Percentiles rank a stretch among this genome's conserved stretches.
Evolutionary conservation across 1,140 invertebrate genomes (phyloP).

Genomic region (Gonatopus flavifemur): DNA sequence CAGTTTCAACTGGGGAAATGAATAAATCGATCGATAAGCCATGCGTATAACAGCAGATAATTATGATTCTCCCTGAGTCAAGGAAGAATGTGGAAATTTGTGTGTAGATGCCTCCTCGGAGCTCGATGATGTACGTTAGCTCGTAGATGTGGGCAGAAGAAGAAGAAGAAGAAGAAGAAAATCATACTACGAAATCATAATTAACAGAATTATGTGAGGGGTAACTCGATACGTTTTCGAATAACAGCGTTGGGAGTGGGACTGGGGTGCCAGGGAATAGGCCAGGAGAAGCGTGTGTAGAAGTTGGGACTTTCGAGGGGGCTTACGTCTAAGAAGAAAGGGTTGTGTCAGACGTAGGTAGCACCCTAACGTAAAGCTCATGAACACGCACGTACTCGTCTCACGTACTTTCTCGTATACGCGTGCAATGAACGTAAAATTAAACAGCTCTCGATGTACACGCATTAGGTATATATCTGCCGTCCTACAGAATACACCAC

Average conservation of each 20-base stretch:
- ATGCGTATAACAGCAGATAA: no score
- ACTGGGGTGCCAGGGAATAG: slow-evolving; percentile 10
- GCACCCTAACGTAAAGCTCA: slow-evolving; percentile 12
- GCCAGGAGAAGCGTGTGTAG: slow-evolving; percentile 7
- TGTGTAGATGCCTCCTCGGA: no score
- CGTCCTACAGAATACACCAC: no score
- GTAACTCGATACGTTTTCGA: slow-evolving; percentile 47
- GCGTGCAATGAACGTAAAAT: slow-evolving; percentile 38
- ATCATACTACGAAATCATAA: slow-evolving; percentile 54
- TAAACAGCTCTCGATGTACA: slow-evolving; percentile 23
- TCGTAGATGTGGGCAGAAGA: no score
- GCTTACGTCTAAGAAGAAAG: slow-evolving; percentile 48
- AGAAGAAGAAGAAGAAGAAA: slow-evolving; percentile 22
- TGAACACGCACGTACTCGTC: neutral
- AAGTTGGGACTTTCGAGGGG: slow-evolving; percentile 26
- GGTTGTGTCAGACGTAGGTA: slow-evolving; percentile 35
- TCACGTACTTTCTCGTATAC: slow-evolving; percentile 14
- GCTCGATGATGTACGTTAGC: no score
- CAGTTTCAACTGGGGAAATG: no score
- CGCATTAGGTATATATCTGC: no score
- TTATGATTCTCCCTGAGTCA: no score
- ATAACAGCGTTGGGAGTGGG: slow-evolving; percentile 10
- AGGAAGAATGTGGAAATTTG: no score
- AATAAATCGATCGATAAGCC: no score
- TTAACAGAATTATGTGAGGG: slow-evolving; percentile 52